Conservation (phyloP, 2,797 vertebrate genomes). For the Pseudotriccus pelzelni region DNA sequence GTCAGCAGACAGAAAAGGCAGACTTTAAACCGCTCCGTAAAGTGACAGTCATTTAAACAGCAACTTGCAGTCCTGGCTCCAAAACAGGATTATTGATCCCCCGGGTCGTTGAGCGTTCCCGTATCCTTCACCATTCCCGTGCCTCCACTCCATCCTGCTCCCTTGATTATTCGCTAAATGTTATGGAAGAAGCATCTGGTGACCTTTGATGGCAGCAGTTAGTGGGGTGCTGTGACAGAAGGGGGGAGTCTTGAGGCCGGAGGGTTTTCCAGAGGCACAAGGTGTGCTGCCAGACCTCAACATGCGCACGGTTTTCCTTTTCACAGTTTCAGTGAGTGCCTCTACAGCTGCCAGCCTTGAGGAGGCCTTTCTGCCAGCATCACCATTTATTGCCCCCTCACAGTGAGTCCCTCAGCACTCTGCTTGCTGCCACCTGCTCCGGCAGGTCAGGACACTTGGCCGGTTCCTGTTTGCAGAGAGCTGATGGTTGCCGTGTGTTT, state of each 20-base stretch:
- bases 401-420: not conserved
- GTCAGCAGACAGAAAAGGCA: not conserved
- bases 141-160: not conserved
- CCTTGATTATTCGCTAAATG: not conserved
- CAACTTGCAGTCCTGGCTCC: not conserved
- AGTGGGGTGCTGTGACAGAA: not conserved
- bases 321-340: not conserved
- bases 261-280: not conserved
- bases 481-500: not conserved
- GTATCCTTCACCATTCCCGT: not conserved
- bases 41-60: not conserved
- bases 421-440: not conserved
- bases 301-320: accelerated
- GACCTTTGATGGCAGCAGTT: not conserved
- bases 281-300: not conserved
- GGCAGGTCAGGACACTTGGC: not conserved
- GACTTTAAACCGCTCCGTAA: not conserved
- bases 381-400: not conserved
- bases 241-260: not conserved
- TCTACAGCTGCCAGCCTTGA: not conserved
- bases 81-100: not conserved
- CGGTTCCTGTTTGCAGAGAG: not conserved
- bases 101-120: not conserved
- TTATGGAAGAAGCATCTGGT: conserved; percentile 2
- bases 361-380: not conserved